phyloP scores from a whole-genome alignment of 1,140 invertebrate genomes.

The Drosophila varians region DNA sequence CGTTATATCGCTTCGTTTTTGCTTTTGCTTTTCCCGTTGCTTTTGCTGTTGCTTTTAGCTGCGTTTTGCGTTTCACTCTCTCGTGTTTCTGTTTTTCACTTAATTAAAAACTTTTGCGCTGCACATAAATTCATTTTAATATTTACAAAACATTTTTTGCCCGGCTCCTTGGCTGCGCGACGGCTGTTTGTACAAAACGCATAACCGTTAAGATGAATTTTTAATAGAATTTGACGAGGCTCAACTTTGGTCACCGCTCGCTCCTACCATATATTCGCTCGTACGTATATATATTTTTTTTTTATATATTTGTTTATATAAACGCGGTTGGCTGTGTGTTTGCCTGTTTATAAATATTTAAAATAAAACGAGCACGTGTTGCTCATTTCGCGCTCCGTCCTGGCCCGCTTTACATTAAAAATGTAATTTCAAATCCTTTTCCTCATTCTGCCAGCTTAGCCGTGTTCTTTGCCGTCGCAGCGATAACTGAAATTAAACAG shows the following conservation, averaged over 20 bases:
- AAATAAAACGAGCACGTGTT: slow-evolving; percentile 71
- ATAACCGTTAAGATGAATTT: slow-evolving; percentile 79
- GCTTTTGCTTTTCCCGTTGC: too few relatives aligned
- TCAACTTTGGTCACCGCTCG: slow-evolving; percentile 32
- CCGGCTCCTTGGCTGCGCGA: slow-evolving; percentile 21
- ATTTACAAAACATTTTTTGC: slow-evolving; percentile 75
- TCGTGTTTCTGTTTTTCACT: slow-evolving; percentile 71
- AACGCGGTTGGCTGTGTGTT: slow-evolving; percentile 14
- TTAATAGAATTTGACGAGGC: slow-evolving; percentile 75
- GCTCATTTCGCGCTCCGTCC: slow-evolving; percentile 51
- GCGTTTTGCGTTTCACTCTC: slow-evolving; percentile 24
- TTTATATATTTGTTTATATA: neutral
- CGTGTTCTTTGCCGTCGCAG: slow-evolving; percentile 17
- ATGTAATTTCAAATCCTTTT: slow-evolving; percentile 71
- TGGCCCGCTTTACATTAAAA: slow-evolving; percentile 35
- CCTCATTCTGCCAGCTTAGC: slow-evolving; percentile 24
- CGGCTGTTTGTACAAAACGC: slow-evolving; percentile 61
- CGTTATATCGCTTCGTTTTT: slow-evolving; percentile 38
- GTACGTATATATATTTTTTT: neutral
- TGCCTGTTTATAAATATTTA: slow-evolving; percentile 73
- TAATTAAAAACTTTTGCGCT: slow-evolving; percentile 76
- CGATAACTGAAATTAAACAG: slow-evolving; percentile 60
- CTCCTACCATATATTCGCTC: slow-evolving; percentile 3
- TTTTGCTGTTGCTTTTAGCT: slow-evolving; percentile 17
- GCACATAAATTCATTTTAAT: slow-evolving; percentile 81